Evolutionary conservation across 2,888 invertebrate genomes (phyloP), one percentile per base, ranked within the genome.

Genomic region (Hylaea fasciaria): DNA sequence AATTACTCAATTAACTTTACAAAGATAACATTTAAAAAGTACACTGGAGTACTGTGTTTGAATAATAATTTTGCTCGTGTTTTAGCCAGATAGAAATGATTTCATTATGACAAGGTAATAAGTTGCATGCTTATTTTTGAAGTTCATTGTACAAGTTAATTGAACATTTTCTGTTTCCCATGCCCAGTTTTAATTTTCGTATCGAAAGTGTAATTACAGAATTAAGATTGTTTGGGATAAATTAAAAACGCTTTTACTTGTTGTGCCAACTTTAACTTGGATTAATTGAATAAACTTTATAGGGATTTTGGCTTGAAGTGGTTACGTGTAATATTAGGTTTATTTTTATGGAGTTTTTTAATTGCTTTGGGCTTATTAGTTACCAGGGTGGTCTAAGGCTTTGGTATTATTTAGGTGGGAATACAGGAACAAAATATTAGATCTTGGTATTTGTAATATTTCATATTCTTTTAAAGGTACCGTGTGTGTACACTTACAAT

Each of bases 151-250:
- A 67, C 65, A 60, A 57, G 66, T 69, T 69, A 69, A 71, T 71
- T 70, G 65, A 58, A 63, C 50, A 59, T 62, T 61, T 68, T 67
- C 65, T 62, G 61, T 67, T 66, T 69, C 67, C 56, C 68, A 65
- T 62, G 54, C 41, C 35, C 58, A 22, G 41, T 51, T 58, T 55
- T 57, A 61, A 62, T 63, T 58, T 59, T 51, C 61, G 53, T 53
- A 61, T 57, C 57, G 61, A 61, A 63, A 55, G 41, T 55, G 40
- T 64, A 54, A 64, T 62, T 54, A 57, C 58, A 29, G 52, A 57
- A 62, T 51, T 48, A 49, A 59, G 48, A 59, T 60, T 44, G 56
- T 56, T 50, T 44, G 13, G 51, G 17, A 49, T 63, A 56, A 57
- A 54, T 58, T 40, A 54, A 53, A 60, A 58, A 16, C 37, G 39